A percentile compares a stretch with the other conserved stretches of the same genome.
phyloP scores from a whole-genome alignment of 64 coral and sea anemone species.

The Stichodactyla helianthus region DNA sequence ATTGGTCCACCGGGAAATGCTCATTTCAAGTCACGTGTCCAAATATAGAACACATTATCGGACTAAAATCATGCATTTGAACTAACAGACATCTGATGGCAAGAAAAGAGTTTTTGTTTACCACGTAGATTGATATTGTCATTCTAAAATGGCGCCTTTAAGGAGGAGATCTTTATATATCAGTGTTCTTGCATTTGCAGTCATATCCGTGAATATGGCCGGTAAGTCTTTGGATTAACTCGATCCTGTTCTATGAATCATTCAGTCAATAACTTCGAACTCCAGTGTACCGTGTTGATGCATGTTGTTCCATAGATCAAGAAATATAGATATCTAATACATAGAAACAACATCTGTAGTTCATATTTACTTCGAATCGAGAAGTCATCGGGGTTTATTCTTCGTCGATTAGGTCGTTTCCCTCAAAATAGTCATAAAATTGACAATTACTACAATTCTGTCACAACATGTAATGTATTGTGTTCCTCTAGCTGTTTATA shows the following conservation, averaged over 20 bases:
- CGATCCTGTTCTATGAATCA: neutral
- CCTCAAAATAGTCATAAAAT: neutral
- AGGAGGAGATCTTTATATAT: neutral
- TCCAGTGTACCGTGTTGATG: neutral
- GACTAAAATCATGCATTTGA: slow-evolving; percentile 13
- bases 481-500: neutral
- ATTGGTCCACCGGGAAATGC: slow-evolving; percentile 37
- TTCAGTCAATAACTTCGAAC: neutral
- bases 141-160: neutral
- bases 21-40: slow-evolving; percentile 60
- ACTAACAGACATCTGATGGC: neutral
- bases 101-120: neutral
- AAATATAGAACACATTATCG: slow-evolving; percentile 34
- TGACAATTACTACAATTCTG: neutral
- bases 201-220: neutral
- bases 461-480: neutral
- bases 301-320: slow-evolving; percentile 6
- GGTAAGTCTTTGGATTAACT: neutral
- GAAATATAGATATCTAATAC: neutral
- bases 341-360: neutral
- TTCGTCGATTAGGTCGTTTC: neutral
- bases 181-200: neutral
- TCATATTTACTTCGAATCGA: neutral
- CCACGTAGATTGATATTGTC: neutral
- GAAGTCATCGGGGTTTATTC: neutral